phyloP scores from a whole-genome alignment of 2,888 invertebrate genomes.

The Drosophila greeni region DNA sequence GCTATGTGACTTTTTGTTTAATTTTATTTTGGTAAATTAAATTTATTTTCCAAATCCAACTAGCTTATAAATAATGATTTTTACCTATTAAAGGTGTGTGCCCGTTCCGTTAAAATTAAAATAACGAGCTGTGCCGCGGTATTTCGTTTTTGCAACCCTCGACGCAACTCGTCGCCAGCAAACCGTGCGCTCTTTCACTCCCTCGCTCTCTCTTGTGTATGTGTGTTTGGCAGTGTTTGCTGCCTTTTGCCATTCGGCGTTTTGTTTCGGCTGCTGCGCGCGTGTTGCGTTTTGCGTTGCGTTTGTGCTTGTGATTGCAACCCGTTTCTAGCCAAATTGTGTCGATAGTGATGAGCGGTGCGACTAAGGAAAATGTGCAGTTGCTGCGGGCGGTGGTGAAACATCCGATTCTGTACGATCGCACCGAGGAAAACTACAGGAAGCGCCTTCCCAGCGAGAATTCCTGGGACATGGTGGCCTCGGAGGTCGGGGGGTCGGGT shows the following conservation, averaged over 20 bases:
- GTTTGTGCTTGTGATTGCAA: constrained; percentile 15
- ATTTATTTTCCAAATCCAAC: too few relatives aligned
- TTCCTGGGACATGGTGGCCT: constrained; percentile 61
- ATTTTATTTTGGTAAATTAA: neutral
- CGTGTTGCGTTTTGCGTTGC: constrained; percentile 42
- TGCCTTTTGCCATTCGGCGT: constrained; percentile 35
- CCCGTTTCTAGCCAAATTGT: constrained; percentile 7
- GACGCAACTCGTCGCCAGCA: constrained; percentile 11
- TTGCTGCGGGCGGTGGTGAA: constrained; percentile 62
- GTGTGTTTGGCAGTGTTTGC: constrained; percentile 10
- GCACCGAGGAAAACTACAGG: constrained; percentile 46
- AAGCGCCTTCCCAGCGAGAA: constrained; percentile 55
- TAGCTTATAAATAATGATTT: too few relatives aligned
- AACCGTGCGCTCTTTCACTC: constrained; percentile 19
- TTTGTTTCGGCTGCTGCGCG: constrained; percentile 48
- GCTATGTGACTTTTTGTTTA: neutral
- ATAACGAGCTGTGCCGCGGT: constrained; percentile 1
- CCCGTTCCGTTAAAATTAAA: neutral
- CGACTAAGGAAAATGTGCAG: constrained; percentile 40
- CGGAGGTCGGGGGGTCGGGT: constrained; percentile 56
- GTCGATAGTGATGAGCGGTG: constrained; percentile 18
- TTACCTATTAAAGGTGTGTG: neutral
- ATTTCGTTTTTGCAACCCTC: constrained; percentile 48
- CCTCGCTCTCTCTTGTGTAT: constrained; percentile 34
- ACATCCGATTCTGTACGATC: constrained; percentile 66